phyloP scores from a whole-genome alignment of 92 coral and sea anemone species.

The Umimayanthus chanpuru region DNA sequence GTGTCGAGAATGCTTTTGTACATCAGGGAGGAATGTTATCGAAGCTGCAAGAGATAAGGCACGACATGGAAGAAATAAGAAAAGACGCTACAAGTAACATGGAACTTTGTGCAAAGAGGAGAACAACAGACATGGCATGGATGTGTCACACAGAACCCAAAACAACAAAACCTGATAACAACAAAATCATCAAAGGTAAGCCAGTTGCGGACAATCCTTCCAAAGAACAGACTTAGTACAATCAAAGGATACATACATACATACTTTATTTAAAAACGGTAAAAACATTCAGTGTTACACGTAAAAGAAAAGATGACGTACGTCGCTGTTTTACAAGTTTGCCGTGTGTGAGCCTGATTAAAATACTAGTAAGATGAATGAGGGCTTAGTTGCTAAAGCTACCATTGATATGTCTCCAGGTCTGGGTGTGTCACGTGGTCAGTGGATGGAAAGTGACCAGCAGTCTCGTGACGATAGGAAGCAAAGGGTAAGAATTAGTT shows the following conservation, averaged over 20 bases:
- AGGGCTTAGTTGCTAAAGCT: background rate
- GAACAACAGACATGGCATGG: background rate
- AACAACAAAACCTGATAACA: background rate
- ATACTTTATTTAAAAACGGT: too few relatives aligned
- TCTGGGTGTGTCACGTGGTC: constrained; percentile 2
- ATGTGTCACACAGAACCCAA: background rate
- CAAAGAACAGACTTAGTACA: background rate
- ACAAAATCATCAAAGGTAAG: background rate
- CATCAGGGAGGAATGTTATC: background rate
- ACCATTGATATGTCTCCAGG: background rate
- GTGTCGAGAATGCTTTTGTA: background rate
- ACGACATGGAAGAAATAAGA: constrained; percentile 20
- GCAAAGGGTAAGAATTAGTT: background rate
- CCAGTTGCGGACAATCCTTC: background rate
- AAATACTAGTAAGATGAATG: background rate
- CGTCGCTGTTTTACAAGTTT: too few relatives aligned
- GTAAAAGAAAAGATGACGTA: too few relatives aligned
- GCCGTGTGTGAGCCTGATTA: too few relatives aligned
- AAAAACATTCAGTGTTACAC: too few relatives aligned
- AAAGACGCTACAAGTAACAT: background rate
- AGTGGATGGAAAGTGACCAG: constrained; percentile 16
- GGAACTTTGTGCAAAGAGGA: background rate
- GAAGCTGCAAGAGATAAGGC: constrained; percentile 17
- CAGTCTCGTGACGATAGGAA: background rate
- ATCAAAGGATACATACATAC: too few relatives aligned